Conservation (phyloP, 2,888 invertebrate species). For the Acleris literana region DNA sequence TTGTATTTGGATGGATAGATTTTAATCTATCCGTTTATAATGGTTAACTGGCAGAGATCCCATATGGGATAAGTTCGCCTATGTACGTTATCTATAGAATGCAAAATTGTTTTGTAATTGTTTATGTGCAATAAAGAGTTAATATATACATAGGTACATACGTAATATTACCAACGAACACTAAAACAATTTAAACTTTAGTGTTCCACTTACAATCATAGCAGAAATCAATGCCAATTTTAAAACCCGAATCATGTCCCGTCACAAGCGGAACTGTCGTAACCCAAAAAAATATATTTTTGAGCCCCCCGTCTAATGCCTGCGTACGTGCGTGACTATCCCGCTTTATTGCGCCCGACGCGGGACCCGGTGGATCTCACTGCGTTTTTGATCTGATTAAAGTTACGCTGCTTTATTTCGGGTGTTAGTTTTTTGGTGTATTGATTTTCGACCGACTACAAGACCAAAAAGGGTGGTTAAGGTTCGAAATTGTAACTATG, state of each 20-base stretch:
- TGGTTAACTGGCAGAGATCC: too few relatives aligned
- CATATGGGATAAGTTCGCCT: too few relatives aligned
- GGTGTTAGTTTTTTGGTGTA: conserved; percentile 10
- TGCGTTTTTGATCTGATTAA: conserved; percentile 38
- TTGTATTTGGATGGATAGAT: too few relatives aligned
- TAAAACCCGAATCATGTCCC: conserved; percentile 32
- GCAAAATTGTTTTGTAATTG: too few relatives aligned
- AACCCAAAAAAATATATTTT: conserved; percentile 61
- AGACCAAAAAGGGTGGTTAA: not conserved
- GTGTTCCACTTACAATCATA: too few relatives aligned
- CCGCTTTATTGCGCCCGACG: conserved; percentile 73
- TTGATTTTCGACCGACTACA: not conserved
- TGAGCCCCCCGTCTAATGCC: conserved; percentile 54
- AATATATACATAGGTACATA: too few relatives aligned
- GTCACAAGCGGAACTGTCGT: conserved; percentile 42
- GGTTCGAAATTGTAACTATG: not conserved
- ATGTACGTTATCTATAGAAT: too few relatives aligned
- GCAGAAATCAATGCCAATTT: conserved; percentile 30
- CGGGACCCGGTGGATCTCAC: conserved; percentile 70
- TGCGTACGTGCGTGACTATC: conserved; percentile 82
- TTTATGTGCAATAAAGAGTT: too few relatives aligned
- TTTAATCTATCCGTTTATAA: too few relatives aligned
- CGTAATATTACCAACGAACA: too few relatives aligned
- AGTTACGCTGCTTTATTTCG: conserved; percentile 31
- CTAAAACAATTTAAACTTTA: not conserved